Base-by-base conservation (phyloP, 2,888 invertebrate species). In the Plagodis dolabraria region DNA sequence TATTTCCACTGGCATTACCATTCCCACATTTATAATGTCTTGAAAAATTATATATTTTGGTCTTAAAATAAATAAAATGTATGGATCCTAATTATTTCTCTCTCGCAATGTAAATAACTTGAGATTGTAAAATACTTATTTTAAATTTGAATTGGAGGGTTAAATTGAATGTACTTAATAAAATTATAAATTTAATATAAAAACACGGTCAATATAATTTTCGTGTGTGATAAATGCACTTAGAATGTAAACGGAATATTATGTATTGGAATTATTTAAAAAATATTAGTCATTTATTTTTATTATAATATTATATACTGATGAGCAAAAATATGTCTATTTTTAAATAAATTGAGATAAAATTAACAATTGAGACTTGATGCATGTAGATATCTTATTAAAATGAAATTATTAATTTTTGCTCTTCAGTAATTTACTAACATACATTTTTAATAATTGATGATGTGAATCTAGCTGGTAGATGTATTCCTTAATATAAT, bases 121-220 rank as follows among this genome's bases (percentile, higher is more conserved):
- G 77, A 79, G 74, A 77, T 79, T 80, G 74, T 72, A 72, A 71
- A 64, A 59, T 66, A 64, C 48, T 49, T 52, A 64, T 78, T 70
- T 76, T 71, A 76, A 75, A 64, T 71, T 69, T 69, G 69, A 74
- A 77, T 73, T 79, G 80, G 79, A 79, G 78, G 83, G 77, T 80
- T 82, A 78, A 80, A 80, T 76, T 82, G 78, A 74, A 80, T 87
- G 89, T 89, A 89, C 89, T 89, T 89, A 89, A 87, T 60, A 42
- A 55, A 60, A 60, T 79, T 74, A 80, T 76, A 76, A 77, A 69
- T 79, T 79, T 34, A 53, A 47, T 79, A 47, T 79, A 67, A 12
- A 68, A 63, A 57, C 63, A 69, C 64, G 70, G 51, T 52, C 55
- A 71, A 68, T 67, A 70, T 79, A 72, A 75, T 77, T 76, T 74